Base-by-base conservation (phyloP, 2,797 vertebrate species). In the Myiotriccus ornatus region DNA sequence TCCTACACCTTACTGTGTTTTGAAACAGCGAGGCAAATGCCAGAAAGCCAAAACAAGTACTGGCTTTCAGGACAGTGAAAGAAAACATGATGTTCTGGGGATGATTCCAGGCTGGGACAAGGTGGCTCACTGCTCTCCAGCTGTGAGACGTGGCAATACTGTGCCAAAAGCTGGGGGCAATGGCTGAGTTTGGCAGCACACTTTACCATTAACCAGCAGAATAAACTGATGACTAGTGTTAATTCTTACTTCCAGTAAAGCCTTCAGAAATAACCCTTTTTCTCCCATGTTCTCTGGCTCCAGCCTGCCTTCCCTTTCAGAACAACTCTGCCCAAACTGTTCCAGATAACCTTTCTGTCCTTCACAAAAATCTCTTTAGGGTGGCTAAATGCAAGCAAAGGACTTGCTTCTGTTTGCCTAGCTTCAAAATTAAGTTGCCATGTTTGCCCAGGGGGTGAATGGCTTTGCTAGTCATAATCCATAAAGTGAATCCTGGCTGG, bases 201-300 rank as follows among this genome's bases (percentile, higher is more conserved):
- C 9, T 62, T 81, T 11, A 52, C 73, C 59, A 56, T 65, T 71
- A 86, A 49, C 55, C 65, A 79, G 44, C 84, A 93, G 46, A 88
- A 67, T 56, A 87, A 64, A 43, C 60, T 80, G 79, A 83, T 50
- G 78, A 57, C 67, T 44, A 50, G 20, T n/a, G 16, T 62, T 83
- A 63, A 57, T 76, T 91, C 43, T 44, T 27, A 84, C 30, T 95
- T 93, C 77, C 89, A 91, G 82, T 89, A 87, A 87, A 92, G 49
- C 19, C 27, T 83, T 93, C 84, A 83, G 53, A 95, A 95, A 92
- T 71, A 91, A 84, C n/a, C 25, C n/a, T 68, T 34, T 57, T 92
- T 91, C 68, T 92, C 55, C 32, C 13, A 17, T 28, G 57, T 25
- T 41, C 57, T 49, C 46, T 95, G 92, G 69, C 75, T 93, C 82